Percentiles rank a stretch among this genome's conserved stretches.
Conservation (phyloP, 2,113 vertebrate genomes). For the Lamprologus tigripictilis region DNA sequence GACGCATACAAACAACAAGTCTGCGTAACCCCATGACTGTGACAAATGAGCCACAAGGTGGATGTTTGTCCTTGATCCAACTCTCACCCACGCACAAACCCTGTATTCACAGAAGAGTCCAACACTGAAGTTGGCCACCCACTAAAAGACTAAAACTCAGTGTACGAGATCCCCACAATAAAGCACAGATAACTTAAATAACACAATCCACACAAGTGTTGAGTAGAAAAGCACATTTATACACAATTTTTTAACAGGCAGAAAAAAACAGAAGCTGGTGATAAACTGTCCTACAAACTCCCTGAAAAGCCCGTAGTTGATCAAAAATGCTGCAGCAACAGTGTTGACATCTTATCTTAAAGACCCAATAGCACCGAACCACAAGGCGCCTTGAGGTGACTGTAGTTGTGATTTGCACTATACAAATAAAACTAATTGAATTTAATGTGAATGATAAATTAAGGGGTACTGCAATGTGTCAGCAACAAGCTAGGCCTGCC, state of each 20-base stretch:
- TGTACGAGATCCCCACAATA: neutral
- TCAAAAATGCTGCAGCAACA: neutral
- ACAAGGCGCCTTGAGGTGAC: neutral
- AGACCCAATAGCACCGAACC: neutral
- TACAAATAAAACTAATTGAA: neutral
- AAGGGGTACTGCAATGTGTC: neutral
- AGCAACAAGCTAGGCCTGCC: neutral
- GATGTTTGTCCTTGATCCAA: slow-evolving; percentile 37
- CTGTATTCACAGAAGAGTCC: neutral
- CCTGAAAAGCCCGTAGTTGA: neutral
- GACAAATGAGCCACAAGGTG: slow-evolving; percentile 17
- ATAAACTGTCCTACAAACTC: neutral
- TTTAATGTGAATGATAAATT: neutral
- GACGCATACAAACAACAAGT: slow-evolving; percentile 31
- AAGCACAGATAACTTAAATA: neutral
- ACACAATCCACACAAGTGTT: neutral
- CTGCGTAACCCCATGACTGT: slow-evolving; percentile 8
- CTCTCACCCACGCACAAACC: neutral
- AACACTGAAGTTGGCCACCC: neutral
- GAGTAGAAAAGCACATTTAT: neutral
- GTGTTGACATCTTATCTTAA: neutral
- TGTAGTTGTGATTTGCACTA: neutral
- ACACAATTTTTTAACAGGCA: neutral
- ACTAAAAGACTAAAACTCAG: neutral
- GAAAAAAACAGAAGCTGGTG: neutral